phyloP scores from a whole-genome alignment of 92 coral and sea anemone species.

The Metridium senile region DNA sequence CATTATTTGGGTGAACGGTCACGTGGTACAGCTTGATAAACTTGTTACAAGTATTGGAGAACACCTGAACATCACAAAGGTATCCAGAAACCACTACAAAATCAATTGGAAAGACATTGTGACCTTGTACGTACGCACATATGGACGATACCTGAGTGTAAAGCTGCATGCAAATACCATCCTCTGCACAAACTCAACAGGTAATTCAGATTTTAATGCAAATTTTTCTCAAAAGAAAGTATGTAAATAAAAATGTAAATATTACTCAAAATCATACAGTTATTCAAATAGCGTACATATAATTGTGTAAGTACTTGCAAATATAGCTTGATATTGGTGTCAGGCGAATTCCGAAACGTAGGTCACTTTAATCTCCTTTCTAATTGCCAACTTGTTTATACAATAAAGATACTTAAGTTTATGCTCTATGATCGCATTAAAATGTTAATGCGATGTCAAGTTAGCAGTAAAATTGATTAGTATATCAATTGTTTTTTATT shows the following conservation, averaged over 20 bases:
- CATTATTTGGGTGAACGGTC: conserved; percentile 45
- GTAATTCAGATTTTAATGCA: background rate
- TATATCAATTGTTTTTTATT: too few species aligned
- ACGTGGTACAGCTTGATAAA: conserved; percentile 2
- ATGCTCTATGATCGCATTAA: too few species aligned
- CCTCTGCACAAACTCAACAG: conserved; percentile 40
- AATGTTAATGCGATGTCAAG: too few species aligned
- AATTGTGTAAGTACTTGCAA: too few species aligned
- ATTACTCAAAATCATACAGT: too few species aligned
- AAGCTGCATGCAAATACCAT: conserved; percentile 30
- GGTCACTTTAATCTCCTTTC: too few species aligned
- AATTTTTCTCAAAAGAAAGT: background rate
- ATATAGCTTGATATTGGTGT: too few species aligned
- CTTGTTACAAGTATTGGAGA: conserved; percentile 14
- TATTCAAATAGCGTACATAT: too few species aligned
- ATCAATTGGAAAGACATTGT: conserved; percentile 36
- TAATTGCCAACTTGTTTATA: too few species aligned
- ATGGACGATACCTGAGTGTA: conserved; percentile 41
- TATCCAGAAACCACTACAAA: conserved; percentile 25
- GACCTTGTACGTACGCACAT: conserved; percentile 31
- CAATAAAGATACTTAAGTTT: too few species aligned
- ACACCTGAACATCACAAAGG: conserved; percentile 28
- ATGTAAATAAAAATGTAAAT: background rate
- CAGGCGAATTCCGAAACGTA: too few species aligned
- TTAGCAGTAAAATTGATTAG: too few species aligned